Conservation (phyloP, 1,140 invertebrate species). For the Drosophila elegans region DNA sequence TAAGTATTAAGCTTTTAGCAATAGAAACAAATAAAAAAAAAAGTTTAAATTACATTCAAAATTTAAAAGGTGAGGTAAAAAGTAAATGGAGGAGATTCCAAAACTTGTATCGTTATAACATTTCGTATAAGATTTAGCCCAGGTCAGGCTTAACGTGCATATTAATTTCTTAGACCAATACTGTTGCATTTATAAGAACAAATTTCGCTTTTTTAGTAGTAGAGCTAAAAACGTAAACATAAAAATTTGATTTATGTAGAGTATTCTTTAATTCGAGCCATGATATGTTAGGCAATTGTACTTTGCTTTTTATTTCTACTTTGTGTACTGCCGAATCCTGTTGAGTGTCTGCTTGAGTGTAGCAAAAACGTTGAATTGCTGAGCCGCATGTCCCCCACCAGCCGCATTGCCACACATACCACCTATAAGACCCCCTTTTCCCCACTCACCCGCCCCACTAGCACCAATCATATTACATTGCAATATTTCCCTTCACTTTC, state of each 20-base stretch:
- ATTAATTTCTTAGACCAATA: too few species aligned
- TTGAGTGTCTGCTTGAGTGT: conserved; percentile 58
- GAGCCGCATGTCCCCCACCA: conserved; percentile 3
- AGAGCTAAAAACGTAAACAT: too few species aligned
- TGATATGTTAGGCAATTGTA: neutral
- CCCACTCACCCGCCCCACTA: neutral
- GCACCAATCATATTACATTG: conserved; percentile 75
- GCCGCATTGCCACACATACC: neutral
- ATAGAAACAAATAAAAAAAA: too few species aligned
- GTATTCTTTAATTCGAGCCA: conserved; percentile 9
- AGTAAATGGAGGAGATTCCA: too few species aligned
- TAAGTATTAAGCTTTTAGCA: too few species aligned
- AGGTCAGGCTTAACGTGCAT: too few species aligned
- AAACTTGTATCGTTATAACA: too few species aligned
- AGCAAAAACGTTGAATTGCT: conserved; percentile 58
- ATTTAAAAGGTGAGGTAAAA: too few species aligned
- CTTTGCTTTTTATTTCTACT: conserved; percentile 31
- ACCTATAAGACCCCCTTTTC: neutral
- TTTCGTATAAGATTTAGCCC: too few species aligned
- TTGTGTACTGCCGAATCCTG: conserved; percentile 29
- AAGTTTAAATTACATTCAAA: too few species aligned
- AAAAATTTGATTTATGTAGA: neutral
- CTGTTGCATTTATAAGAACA: too few species aligned
- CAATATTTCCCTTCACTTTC: conserved; percentile 67
- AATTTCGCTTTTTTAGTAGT: too few species aligned